Base-by-base conservation (phyloP, 2,113 vertebrate species). In the Xiphorhynchus elegans region DNA sequence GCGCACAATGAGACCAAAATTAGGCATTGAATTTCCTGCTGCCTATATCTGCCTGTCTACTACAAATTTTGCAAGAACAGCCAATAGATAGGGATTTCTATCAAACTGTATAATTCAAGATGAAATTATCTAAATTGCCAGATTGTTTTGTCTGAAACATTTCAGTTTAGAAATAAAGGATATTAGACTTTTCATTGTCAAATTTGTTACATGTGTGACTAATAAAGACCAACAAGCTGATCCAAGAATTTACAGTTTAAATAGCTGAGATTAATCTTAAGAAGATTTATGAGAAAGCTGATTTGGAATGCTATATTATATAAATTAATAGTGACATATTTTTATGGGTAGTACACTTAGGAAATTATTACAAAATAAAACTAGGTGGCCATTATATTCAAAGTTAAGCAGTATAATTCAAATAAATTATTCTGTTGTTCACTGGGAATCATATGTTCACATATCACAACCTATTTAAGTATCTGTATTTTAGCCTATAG, bases 241-340 rank as follows among this genome's bases (percentile, higher is more conserved):
- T 92, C 63, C 93, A 90, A 95, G 87, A 95, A 92, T 87, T 80
- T 91, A 73, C 70, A 75, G 70, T 74, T 89, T 62, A 87, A 93
- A 97, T 94, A 92, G 75, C 90, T 86, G 72, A 96, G 82, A 96
- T 84, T 95, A 87, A 78, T 95, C 82, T 92, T 79, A 81, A 86
- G 72, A 89, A 92, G 92, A 95, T 92, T 96, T 96, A 94, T 93
- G 93, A 95, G 87, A 89, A 97, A 93, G 66, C 52, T 86, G 82
- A 95, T 96, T 96, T 94, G 72, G 91, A 94, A 76, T 96, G 94
- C 77, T 94, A 42, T 35, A 53, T 95, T 94, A 75, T 47, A 80
- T 95, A 95, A 95, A 96, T 94, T 66, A 93, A 78, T 66, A 78
- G 44, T 89, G 91, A 97, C 83, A 94, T 73, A 85, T 90, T 96